A percentile compares a stretch with the other conserved stretches of the same genome.
Evolutionary conservation across 2,113 vertebrate genomes (phyloP).

Genomic region (Tonatia bakeri): DNA sequence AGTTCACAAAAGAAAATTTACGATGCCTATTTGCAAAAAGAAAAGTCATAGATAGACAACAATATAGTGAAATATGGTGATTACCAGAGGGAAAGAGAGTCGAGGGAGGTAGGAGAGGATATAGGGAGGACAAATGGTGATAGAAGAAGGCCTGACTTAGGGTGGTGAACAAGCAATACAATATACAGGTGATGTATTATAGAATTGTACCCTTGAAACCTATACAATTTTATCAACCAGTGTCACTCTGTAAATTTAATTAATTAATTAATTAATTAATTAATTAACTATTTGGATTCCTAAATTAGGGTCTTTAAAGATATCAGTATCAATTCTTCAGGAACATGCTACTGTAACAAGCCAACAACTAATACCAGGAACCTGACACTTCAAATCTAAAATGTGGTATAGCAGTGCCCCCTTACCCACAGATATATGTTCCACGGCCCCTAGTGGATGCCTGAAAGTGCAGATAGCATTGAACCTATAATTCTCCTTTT

Average conservation of each 20-base stretch:
- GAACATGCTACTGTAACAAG: not conserved
- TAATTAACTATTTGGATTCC: not conserved
- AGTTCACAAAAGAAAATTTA: not conserved
- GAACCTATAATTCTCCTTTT: not conserved
- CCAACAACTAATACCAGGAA: not conserved
- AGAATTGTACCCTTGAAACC: too few species aligned
- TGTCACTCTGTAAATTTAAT: too few species aligned
- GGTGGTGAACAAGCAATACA: too few species aligned
- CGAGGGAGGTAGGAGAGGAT: too few species aligned
- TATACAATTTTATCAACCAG: too few species aligned
- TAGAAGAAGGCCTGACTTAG: too few species aligned
- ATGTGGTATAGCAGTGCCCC: not conserved
- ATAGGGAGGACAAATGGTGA: too few species aligned
- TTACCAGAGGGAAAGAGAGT: too few species aligned
- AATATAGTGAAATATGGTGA: too few species aligned
- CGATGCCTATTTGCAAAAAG: not conserved
- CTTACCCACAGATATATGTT: not conserved
- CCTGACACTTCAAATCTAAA: not conserved
- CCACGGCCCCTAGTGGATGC: not conserved
- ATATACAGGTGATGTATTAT: too few species aligned
- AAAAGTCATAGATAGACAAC: too few species aligned
- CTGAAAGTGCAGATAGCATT: not conserved
- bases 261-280: too few species aligned
- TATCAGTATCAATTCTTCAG: not conserved
- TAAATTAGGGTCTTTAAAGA: not conserved